A percentile compares a stretch with the other conserved stretches of the same genome.
Evolutionary conservation across 2,888 invertebrate genomes (phyloP).

Genomic region (Drosophila paucipuncta): DNA sequence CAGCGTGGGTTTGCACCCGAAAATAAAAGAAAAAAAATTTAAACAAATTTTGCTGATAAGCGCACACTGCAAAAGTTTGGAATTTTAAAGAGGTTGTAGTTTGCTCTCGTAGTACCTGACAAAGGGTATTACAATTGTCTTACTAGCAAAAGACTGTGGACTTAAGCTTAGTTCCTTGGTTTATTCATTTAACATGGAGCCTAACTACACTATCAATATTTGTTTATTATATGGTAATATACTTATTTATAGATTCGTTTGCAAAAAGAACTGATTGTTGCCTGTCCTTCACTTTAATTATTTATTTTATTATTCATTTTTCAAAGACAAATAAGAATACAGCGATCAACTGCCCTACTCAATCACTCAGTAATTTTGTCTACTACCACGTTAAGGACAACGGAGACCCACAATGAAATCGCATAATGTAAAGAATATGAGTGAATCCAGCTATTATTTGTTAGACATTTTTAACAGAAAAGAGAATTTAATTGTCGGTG

Average conservation of each 20-base stretch:
- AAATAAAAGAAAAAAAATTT: conserved; percentile 16
- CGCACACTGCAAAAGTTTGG: not conserved
- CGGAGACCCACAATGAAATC: not conserved
- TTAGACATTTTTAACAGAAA: not conserved
- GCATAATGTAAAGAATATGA: not conserved
- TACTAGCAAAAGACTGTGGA: not conserved
- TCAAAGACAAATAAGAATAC: not conserved
- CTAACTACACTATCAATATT: not conserved
- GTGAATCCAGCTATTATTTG: fast-evolving
- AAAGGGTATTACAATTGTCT: not conserved
- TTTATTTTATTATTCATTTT: not conserved
- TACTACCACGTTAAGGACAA: too few species aligned
- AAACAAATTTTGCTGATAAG: conserved; percentile 45
- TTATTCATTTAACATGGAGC: not conserved
- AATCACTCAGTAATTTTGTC: too few species aligned
- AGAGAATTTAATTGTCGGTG: conserved; percentile 11
- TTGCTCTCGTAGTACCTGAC: conserved; percentile 1
- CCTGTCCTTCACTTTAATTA: not conserved
- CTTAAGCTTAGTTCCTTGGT: not conserved
- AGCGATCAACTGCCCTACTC: fast-evolving
- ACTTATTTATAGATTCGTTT: not conserved
- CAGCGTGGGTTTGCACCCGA: conserved; percentile 51
- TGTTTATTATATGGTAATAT: not conserved
- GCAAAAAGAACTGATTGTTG: too few species aligned
- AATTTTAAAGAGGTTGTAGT: conserved; percentile 8